Evolutionary conservation across 2,888 invertebrate species (phyloP).

Genomic region (Scaptomyza reducta): DNA sequence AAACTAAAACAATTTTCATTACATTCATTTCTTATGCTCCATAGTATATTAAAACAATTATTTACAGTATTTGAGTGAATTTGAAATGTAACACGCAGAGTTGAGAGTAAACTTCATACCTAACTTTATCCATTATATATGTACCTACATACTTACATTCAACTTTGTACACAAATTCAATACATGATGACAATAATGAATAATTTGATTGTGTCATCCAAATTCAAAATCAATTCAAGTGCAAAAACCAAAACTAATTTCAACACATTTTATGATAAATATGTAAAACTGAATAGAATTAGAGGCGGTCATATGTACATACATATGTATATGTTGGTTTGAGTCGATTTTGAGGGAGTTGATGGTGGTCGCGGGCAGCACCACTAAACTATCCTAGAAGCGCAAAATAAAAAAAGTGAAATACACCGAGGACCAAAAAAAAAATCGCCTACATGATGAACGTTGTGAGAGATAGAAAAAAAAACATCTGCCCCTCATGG

Average conservation of each 20-base stretch:
- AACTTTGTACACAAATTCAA: background rate
- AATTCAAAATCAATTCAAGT: conserved; percentile 44
- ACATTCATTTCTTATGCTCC: too few species aligned
- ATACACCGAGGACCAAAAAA: conserved; percentile 18
- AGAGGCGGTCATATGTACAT: conserved; percentile 2
- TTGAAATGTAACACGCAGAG: too few species aligned
- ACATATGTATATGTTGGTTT: background rate
- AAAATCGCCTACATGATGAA: conserved; percentile 50
- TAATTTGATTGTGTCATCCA: conserved; percentile 13
- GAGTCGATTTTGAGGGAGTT: background rate
- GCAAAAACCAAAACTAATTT: conserved; percentile 62
- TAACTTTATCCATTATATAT: background rate
- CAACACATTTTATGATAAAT: conserved; percentile 44
- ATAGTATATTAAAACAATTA: too few species aligned
- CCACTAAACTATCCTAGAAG: background rate
- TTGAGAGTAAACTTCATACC: too few species aligned
- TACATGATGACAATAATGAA: background rate
- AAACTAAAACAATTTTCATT: too few species aligned
- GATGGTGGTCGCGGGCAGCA: conserved; percentile 14
- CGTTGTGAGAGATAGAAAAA: conserved; percentile 65
- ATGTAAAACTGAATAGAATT: conserved; percentile 55
- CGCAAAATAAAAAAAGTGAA: conserved; percentile 22
- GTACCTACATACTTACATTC: background rate
- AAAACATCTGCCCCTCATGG: conserved; percentile 83
- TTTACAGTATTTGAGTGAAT: too few species aligned